These are phyloP conservation scores for Epistrophe grossulariae DNA, from an alignment of 2,888 invertebrate genomes.

Conservation along the genomic window DNA sequence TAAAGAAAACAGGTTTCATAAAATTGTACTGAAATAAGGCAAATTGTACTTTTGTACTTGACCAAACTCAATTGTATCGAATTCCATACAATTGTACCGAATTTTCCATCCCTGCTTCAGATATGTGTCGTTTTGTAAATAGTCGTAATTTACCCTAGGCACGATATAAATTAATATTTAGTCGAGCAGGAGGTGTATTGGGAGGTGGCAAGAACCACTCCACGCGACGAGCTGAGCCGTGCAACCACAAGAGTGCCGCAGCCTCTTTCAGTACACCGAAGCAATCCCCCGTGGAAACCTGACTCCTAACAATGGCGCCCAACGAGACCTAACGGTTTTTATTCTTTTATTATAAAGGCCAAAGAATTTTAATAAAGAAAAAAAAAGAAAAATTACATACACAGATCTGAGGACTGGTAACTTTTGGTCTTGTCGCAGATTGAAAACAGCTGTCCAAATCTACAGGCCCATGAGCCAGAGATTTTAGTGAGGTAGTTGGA, in stretches of 20 bases:
- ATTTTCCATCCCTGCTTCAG: no score
- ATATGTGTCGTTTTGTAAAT: no score
- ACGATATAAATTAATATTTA: no score
- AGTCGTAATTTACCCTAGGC: neutral
- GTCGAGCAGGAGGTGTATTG: no score
- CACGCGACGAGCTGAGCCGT: neutral
- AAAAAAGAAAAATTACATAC: neutral
- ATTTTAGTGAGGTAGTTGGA: neutral
- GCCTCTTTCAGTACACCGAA: neutral
- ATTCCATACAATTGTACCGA: no score
- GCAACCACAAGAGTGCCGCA: neutral
- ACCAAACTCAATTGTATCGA: no score
- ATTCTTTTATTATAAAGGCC: neutral
- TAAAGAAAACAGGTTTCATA: no score
- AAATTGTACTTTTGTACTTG: no score
- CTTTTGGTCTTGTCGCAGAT: neutral
- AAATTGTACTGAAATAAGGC: no score
- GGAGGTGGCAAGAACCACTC: neutral
- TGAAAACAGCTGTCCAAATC: neutral
- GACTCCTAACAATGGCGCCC: conserved; percentile 4
- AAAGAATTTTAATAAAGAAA: neutral
- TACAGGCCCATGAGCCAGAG: neutral
- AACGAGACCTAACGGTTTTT: conserved; percentile 1
- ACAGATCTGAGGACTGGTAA: neutral
- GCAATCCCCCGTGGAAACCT: neutral